Conservation (phyloP, 2,113 vertebrate genomes). For the Pungitius pungitius region DNA sequence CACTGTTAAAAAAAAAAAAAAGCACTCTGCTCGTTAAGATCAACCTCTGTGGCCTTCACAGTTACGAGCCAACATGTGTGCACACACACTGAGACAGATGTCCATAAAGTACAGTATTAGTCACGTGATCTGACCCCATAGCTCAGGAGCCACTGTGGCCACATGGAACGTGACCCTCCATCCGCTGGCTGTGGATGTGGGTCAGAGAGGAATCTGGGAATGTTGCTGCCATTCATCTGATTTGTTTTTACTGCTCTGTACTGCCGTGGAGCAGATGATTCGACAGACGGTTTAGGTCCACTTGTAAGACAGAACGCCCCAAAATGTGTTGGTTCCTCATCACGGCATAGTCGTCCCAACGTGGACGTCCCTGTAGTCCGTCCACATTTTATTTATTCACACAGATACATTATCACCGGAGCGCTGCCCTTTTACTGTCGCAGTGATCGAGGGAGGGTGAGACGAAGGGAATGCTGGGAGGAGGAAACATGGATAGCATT, state of each 20-base stretch:
- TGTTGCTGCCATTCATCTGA: rapidly evolving
- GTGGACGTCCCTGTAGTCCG: too few relatives aligned
- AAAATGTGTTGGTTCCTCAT: background rate
- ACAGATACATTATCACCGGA: background rate
- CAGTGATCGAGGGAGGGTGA: background rate
- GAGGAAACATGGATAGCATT: background rate
- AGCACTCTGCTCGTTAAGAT: background rate
- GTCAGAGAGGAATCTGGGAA: conserved; percentile 47
- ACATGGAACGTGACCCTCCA: conserved; percentile 33
- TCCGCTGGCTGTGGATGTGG: conserved; percentile 39
- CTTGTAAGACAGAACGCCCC: background rate
- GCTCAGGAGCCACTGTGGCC: conserved; percentile 63
- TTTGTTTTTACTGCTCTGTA: too few relatives aligned
- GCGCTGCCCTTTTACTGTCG: background rate
- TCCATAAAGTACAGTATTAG: conserved; percentile 27
- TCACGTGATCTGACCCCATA: conserved; percentile 74
- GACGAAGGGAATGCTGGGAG: background rate
- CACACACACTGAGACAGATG: background rate
- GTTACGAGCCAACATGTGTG: background rate
- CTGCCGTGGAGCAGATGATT: too few relatives aligned
- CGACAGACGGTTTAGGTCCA: background rate
- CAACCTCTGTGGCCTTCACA: background rate
- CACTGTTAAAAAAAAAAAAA: background rate
- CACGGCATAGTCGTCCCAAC: background rate
- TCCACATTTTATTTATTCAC: too few relatives aligned